Evolutionary conservation across 1,140 invertebrate species (phyloP).

Genomic region (Pteromalus puparum): DNA sequence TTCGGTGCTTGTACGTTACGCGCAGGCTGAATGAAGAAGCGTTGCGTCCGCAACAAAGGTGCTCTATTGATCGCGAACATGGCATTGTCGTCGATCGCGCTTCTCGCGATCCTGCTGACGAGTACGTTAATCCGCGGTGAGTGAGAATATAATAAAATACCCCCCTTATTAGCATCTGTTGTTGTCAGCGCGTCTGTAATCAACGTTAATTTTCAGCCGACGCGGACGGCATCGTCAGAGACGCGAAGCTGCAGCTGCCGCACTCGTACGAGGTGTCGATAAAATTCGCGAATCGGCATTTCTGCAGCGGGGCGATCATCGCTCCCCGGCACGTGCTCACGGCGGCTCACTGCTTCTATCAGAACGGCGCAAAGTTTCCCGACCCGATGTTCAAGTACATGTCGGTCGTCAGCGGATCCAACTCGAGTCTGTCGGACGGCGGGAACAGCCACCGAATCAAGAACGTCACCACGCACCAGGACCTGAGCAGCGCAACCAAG

Average conservation of each 20-base stretch:
- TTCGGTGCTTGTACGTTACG: not conserved
- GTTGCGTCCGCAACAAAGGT: not conserved
- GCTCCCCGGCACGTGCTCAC: not conserved
- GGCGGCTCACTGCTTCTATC: conserved; percentile 40
- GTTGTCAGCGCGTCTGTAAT: not conserved
- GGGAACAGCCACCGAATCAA: conserved; percentile 9
- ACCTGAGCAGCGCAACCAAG: conserved; percentile 4
- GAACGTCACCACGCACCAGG: conserved; percentile 26
- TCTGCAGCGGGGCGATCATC: conserved; percentile 28
- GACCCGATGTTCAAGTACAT: conserved; percentile 38
- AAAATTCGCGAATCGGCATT: conserved; percentile 14
- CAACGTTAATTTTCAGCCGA: not conserved
- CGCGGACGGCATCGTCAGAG: not conserved
- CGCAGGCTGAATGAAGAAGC: too few relatives aligned
- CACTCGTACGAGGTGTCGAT: conserved; percentile 43
- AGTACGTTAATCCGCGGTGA: too few relatives aligned
- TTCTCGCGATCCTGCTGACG: too few relatives aligned
- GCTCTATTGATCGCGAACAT: not conserved
- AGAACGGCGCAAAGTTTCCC: conserved; percentile 8
- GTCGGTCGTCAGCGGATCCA: conserved; percentile 24
- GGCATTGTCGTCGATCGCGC: not conserved
- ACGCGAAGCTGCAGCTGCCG: not conserved
- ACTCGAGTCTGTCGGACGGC: not conserved
- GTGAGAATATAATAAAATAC: not conserved
- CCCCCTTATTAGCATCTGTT: too few relatives aligned